Percentiles rank a stretch among this genome's conserved stretches.
phyloP scores from a whole-genome alignment of 2,888 invertebrate species.

The Stratiomys singularior region DNA sequence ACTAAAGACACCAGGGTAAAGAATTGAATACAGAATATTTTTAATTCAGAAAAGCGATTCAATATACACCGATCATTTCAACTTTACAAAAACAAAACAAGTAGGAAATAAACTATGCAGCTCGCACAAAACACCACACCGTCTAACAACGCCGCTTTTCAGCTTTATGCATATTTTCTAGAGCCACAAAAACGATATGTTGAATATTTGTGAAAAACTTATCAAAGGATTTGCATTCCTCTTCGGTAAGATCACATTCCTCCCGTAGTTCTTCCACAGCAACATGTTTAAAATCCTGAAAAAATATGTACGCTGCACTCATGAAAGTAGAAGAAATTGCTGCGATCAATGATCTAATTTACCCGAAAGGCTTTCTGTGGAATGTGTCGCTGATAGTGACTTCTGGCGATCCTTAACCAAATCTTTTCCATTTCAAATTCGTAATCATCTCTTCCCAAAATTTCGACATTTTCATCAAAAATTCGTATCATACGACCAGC shows the following conservation, averaged over 20 bases:
- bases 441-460: slow-evolving; percentile 59
- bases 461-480: slow-evolving; percentile 60
- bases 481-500: slow-evolving; percentile 61
- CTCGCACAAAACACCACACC: too few species aligned
- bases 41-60: too few species aligned
- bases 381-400: slow-evolving; percentile 60
- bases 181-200: slow-evolving; percentile 59
- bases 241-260: slow-evolving; percentile 61
- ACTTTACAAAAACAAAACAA: too few species aligned
- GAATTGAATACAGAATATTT: too few species aligned
- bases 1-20: too few species aligned
- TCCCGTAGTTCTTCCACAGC: slow-evolving; percentile 60
- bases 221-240: slow-evolving; percentile 60
- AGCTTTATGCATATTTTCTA: slow-evolving; percentile 54
- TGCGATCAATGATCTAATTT: too few species aligned
- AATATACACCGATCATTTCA: too few species aligned
- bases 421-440: slow-evolving; percentile 58
- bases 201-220: slow-evolving; percentile 62
- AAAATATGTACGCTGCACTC: too few species aligned
- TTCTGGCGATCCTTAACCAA: slow-evolving; percentile 60
- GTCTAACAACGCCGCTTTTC: background rate
- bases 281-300: slow-evolving; percentile 60
- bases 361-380: slow-evolving; percentile 58
- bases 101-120: too few species aligned
- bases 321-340: too few species aligned